Conservation (phyloP, 1,140 invertebrate species). For the Macrosteles quadrilineatus region DNA sequence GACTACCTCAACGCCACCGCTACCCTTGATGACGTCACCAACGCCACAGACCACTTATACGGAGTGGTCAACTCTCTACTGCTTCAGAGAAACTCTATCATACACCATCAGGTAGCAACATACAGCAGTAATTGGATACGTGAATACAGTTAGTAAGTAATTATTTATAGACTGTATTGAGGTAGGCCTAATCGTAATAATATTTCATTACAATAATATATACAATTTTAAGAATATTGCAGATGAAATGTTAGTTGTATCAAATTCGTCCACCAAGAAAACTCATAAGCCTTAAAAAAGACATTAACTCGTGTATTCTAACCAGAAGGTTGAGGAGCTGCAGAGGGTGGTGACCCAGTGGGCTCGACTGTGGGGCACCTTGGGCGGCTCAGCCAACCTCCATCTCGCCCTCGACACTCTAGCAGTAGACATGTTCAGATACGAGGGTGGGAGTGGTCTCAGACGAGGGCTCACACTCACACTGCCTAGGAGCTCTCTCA, state of each 20-base stretch:
- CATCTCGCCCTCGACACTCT: slow-evolving; percentile 28
- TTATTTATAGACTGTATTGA: no score
- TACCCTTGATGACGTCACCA: slow-evolving; percentile 46
- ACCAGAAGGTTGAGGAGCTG: slow-evolving; percentile 49
- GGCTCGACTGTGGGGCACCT: slow-evolving; percentile 45
- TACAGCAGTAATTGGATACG: not conserved
- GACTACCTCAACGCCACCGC: slow-evolving; percentile 52
- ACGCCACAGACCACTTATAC: slow-evolving; percentile 51
- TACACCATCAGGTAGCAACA: slow-evolving; percentile 56
- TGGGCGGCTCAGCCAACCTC: slow-evolving; percentile 20
- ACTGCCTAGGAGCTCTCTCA: slow-evolving; percentile 47
- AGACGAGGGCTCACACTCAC: slow-evolving; percentile 38
- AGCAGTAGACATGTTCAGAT: slow-evolving; percentile 28
- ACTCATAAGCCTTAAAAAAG: no score
- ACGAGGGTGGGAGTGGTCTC: slow-evolving; percentile 24
- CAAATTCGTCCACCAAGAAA: no score
- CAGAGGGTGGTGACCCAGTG: slow-evolving; percentile 47
- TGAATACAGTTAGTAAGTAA: no score
- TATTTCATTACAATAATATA: no score
- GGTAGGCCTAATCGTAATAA: no score
- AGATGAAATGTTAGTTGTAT: no score
- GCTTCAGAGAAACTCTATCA: slow-evolving; percentile 52
- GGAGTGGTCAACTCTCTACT: slow-evolving; percentile 56
- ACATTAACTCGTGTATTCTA: no score
- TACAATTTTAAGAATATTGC: no score